Evolutionary conservation across 2,888 invertebrate species (phyloP).

Genomic region (Brachypalpus laphriformis): DNA sequence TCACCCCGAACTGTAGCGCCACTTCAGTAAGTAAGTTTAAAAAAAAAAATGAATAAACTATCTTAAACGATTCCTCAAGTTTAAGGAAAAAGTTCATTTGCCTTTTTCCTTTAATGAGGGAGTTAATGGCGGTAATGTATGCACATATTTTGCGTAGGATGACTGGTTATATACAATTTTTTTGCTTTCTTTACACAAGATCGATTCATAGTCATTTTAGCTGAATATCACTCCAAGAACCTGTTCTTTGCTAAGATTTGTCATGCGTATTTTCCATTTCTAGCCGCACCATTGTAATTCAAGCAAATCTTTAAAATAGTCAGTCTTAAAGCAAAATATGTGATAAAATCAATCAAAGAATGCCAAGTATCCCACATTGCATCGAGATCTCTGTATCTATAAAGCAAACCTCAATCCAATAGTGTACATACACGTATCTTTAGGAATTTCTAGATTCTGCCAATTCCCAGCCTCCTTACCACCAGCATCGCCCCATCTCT

Average conservation of each 20-base stretch:
- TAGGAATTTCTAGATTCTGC: background rate
- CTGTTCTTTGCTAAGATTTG: background rate
- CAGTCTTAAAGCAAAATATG: background rate
- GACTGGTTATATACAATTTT: too few species aligned
- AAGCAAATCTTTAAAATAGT: background rate
- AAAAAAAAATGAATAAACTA: too few species aligned
- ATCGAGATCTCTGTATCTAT: background rate
- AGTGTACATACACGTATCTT: background rate
- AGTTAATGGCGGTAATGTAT: too few species aligned
- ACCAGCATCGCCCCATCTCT: background rate
- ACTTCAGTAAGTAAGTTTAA: too few species aligned
- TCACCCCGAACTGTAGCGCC: too few species aligned
- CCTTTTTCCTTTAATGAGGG: too few species aligned
- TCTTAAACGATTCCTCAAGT: too few species aligned
- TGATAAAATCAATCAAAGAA: background rate
- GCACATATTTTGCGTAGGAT: too few species aligned
- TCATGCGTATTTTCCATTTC: background rate
- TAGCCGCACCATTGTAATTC: background rate
- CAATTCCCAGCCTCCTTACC: background rate
- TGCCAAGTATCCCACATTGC: background rate
- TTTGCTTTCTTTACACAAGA: too few species aligned
- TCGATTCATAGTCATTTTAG: too few species aligned
- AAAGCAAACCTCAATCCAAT: background rate
- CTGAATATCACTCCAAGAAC: background rate
- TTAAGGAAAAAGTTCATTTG: too few species aligned